Evolutionary conservation across 2,888 invertebrate species (phyloP), one percentile per base, ranked within the genome.

Genomic region (Ectemnius continuus): DNA sequence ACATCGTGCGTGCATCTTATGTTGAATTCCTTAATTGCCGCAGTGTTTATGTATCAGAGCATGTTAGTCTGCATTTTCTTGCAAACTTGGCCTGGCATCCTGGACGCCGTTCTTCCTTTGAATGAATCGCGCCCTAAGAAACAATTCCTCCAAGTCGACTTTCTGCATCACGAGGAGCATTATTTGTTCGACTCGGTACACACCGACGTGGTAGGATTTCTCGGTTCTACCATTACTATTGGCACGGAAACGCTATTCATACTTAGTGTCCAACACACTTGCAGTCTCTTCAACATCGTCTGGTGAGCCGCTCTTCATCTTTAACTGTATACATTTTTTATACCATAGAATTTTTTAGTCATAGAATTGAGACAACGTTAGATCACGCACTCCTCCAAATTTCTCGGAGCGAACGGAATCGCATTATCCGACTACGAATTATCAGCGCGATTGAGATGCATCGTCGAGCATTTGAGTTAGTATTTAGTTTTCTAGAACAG

Each of bases 181-280:
- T 70, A 52, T 36, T 56, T 61, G 1, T 36, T 52, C 11, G 0
- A 65, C n/a, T 23, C 4, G 11, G 1, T 65, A 0, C 0, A 58
- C 0, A 11, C 65, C 52, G 23, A n/a, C 14, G 2, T 36, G n/a
- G 0, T 0, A 5, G 64, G 14, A 11, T 58, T 73, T 45, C 0
- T 66, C 14, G 65, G 65, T 56, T 57, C 52, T 28, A 73, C 70
- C 0, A 14, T 65, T 18, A 2, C 70, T 11, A 18, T 73, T 45
- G 61, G 70, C 2, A 73, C 73, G 16, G 73, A 70, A 73, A 56
- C 16, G 6, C 59, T 73, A 36, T 63, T 16, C 6, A 61, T 64
- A 61, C 13, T 52, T 23, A 52, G 47, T 48, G 0, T 61, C 8
- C 65, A 70, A 11, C 73, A 73, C 5, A 11, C 45, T 36, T 73